Conservation (phyloP, 35 echinoderm and acorn worm genomes). For the Chiridota heheva region DNA sequence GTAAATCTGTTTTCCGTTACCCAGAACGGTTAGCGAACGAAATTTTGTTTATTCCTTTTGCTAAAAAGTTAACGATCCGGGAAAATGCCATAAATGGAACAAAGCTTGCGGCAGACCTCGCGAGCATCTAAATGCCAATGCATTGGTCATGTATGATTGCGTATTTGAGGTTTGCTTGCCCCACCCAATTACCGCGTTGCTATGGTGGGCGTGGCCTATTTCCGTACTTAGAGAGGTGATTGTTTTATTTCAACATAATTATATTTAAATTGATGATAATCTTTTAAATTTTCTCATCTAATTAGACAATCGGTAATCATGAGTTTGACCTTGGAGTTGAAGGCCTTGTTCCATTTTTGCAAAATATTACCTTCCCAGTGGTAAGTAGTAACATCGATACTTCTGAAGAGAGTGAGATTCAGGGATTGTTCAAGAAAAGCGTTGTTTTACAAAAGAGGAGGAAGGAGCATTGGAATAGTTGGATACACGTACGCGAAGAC, state of each 20-base stretch:
- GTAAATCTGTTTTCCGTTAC: too few relatives aligned
- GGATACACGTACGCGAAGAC: conserved; percentile 67
- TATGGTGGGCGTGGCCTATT: too few relatives aligned
- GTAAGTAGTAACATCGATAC: conserved; percentile 72
- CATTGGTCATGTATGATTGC: too few relatives aligned
- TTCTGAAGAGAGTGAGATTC: conserved; percentile 16
- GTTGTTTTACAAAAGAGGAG: conserved; percentile 3
- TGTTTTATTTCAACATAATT: neutral
- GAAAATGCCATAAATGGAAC: too few relatives aligned
- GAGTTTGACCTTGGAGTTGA: conserved; percentile 70
- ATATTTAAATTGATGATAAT: neutral
- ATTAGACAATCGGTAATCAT: conserved; percentile 75
- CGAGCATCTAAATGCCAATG: too few relatives aligned
- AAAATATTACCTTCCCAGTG: conserved; percentile 53
- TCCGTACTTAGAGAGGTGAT: too few relatives aligned
- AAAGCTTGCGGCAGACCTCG: too few relatives aligned
- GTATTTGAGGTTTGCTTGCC: too few relatives aligned
- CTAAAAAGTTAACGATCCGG: too few relatives aligned
- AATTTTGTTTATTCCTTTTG: too few relatives aligned
- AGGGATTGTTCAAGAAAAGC: conserved; percentile 56
- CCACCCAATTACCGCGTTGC: too few relatives aligned
- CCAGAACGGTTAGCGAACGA: too few relatives aligned
- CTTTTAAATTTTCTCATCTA: neutral
- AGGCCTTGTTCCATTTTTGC: conserved; percentile 44
- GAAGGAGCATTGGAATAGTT: conserved; percentile 60